phyloP scores from a whole-genome alignment of 2,888 invertebrate species.

The Digitonthophagus gazella region DNA sequence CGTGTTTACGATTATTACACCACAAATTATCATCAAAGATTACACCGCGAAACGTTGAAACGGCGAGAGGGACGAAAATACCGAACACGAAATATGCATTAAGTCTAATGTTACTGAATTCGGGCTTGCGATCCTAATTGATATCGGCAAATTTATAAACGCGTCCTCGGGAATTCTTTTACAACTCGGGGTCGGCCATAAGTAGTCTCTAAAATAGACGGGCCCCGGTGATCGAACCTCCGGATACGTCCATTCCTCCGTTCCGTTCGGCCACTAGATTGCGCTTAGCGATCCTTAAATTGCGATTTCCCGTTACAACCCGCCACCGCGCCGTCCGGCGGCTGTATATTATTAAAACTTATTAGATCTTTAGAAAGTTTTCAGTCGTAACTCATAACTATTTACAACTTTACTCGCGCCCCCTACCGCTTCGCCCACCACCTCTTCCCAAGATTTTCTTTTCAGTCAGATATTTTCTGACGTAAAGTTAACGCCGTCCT shows the following conservation, averaged over 20 bases:
- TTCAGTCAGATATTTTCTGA: not conserved
- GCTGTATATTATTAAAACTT: slow-evolving; percentile 37
- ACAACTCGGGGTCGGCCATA: not conserved
- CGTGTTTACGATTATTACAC: slow-evolving; percentile 13
- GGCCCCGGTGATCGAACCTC: slow-evolving; percentile 16
- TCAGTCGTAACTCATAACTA: slow-evolving; percentile 33
- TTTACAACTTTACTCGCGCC: slow-evolving; percentile 19
- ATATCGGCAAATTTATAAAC: not conserved
- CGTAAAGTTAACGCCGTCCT: not conserved
- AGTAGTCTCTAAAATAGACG: not conserved
- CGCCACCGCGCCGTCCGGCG: slow-evolving; percentile 33
- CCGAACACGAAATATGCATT: slow-evolving; percentile 2
- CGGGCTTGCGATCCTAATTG: not conserved
- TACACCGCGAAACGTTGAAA: not conserved
- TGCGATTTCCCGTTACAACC: slow-evolving; percentile 40
- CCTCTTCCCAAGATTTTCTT: not conserved
- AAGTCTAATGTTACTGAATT: not conserved
- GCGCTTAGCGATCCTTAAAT: slow-evolving; percentile 41
- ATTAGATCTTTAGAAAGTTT: slow-evolving; percentile 34
- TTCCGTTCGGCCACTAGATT: slow-evolving; percentile 38
- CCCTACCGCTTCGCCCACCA: not conserved
- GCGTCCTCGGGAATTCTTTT: not conserved
- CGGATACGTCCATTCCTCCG: slow-evolving; percentile 35
- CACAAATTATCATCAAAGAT: slow-evolving; percentile 8
- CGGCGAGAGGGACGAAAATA: not conserved